Conservation (phyloP, 2,113 vertebrate species). For the Brienomyrus longianalis region DNA sequence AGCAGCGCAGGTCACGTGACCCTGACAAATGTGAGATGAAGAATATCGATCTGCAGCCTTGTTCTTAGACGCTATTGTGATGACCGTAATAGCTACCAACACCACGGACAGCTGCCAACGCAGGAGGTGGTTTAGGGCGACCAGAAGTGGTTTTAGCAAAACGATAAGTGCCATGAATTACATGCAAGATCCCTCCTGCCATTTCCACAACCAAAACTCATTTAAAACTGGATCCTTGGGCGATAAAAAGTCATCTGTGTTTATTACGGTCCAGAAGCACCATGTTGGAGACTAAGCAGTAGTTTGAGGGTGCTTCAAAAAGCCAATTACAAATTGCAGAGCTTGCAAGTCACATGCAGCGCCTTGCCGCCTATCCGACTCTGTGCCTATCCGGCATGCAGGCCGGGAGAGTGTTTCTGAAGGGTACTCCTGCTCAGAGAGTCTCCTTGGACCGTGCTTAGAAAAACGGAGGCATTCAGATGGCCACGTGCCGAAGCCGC, state of each 20-base stretch:
- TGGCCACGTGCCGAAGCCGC: neutral
- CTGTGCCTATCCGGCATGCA: conserved; percentile 29
- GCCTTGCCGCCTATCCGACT: conserved; percentile 20
- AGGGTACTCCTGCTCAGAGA: neutral
- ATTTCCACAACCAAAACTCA: neutral
- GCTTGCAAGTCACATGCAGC: neutral
- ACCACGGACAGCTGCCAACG: neutral
- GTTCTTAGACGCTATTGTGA: neutral
- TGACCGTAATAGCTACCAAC: neutral
- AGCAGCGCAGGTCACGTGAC: neutral
- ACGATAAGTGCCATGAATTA: neutral
- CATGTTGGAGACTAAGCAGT: conserved; percentile 16
- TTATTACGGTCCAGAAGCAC: conserved; percentile 23
- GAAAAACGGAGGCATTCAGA: neutral
- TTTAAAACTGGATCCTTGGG: neutral
- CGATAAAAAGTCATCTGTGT: conserved; percentile 1
- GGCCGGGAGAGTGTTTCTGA: neutral
- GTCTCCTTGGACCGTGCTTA: neutral
- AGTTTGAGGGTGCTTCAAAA: conserved; percentile 8
- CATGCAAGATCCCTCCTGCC: neutral
- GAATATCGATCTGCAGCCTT: neutral
- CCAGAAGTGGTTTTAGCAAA: neutral
- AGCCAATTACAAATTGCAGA: neutral
- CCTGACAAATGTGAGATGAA: neutral
- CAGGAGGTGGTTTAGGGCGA: neutral